Evolutionary conservation across 2,797 vertebrate genomes (phyloP), one percentile per base, ranked within the genome.

Genomic region (Erethizon dorsatum): DNA sequence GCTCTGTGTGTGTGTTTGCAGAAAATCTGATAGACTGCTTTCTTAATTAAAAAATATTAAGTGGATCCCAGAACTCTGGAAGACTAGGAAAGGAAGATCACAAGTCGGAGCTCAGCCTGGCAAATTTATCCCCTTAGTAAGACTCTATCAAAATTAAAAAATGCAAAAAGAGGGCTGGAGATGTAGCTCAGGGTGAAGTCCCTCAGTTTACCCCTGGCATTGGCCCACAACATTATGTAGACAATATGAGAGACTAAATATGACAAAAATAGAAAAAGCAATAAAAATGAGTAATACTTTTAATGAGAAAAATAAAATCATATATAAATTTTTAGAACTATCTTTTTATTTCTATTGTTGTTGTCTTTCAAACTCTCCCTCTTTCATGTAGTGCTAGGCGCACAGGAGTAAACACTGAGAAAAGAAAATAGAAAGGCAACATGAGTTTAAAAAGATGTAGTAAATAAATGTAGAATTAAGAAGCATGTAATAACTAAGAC

Each of bases 21-120:
- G 52, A 86, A 45, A 87, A 93, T 82, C 57, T 63, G 26, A 84
- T 87, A 41, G 22, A 94, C 17, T 63, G 15, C 20, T 88, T 85
- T 59, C 26, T 97, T 92, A 91, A 88, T 89, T 47, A 17, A 45
- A 92, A 88, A 83, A 75, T 78, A 83, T 45, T 89, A 83, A 73
- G 37, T 87, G 61, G 63, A 82, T 89, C 87, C 41, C 20, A 45
- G 67, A 26, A 45, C 71, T 47, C 71, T 75, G 22, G 37, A 45
- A 26, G 11, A 4, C 12, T 45, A 26, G 45, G 69, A 12, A 45
- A 75, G 20, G 24, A 45, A 47, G 71, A 26, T 47, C 12, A 75
- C 4, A 75, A 47, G 12, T 75, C 41, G 26, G 41, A 75, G 22
- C 22, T 75, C 71, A 75, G 5, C 41, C 71, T 47, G 41, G 71